phyloP scores from a whole-genome alignment of 2,888 invertebrate species.

The Uropetala carovei region DNA sequence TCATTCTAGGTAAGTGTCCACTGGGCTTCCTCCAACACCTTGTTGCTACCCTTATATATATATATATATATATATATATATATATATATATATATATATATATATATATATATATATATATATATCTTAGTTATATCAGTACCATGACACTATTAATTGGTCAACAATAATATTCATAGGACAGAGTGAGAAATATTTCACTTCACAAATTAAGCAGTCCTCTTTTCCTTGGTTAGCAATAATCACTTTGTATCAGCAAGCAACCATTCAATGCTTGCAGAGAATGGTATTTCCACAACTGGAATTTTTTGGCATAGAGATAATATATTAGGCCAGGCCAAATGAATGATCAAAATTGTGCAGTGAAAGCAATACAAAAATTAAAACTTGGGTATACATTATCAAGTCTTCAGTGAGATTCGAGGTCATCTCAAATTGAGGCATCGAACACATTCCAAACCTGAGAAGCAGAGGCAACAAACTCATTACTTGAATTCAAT shows the following conservation, averaged over 20 bases:
- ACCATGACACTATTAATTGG: slow-evolving; percentile 59
- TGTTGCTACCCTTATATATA: no score
- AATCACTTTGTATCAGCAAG: slow-evolving; percentile 2
- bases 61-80: no score
- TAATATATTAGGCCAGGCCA: slow-evolving; percentile 53
- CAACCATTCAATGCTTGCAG: slow-evolving; percentile 6
- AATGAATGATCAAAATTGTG: slow-evolving; percentile 54
- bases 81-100: no score
- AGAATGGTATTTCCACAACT: slow-evolving; percentile 37
- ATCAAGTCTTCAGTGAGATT: slow-evolving; percentile 23
- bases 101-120: slow-evolving; percentile 32
- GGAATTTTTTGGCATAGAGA: neutral
- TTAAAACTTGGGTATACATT: slow-evolving; percentile 16
- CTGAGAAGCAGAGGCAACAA: slow-evolving; percentile 59
- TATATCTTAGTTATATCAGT: slow-evolving; percentile 54
- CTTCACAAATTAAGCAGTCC: slow-evolving; percentile 45
- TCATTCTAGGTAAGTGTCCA: no score
- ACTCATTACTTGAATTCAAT: slow-evolving; percentile 55
- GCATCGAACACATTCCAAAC: slow-evolving; percentile 62
- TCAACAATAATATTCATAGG: slow-evolving; percentile 58
- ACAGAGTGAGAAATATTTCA: slow-evolving; percentile 18
- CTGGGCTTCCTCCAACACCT: no score
- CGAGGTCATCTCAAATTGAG: slow-evolving; percentile 42
- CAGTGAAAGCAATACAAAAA: slow-evolving; percentile 35
- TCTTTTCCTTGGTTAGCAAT: slow-evolving; percentile 4